These are phyloP conservation scores for Conops quadrifasciatus DNA, from an alignment of 2,888 invertebrate species.

Conservation along the genomic window DNA sequence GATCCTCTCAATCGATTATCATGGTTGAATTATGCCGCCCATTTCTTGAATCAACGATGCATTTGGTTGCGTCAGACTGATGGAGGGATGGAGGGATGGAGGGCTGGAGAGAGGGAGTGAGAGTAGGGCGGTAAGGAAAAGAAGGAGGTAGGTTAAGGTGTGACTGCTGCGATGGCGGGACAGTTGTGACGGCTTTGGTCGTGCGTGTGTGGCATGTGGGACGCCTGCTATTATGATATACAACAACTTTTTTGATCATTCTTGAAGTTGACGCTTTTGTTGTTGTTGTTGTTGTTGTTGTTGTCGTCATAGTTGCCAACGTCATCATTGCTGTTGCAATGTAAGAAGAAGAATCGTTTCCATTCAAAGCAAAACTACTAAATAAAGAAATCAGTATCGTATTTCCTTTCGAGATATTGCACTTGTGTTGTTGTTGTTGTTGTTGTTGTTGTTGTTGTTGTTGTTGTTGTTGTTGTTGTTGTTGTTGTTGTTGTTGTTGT, in stretches of 20 bases:
- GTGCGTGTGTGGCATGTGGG: constrained; percentile 22
- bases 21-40: constrained; percentile 26
- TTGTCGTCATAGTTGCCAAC: too few relatives aligned
- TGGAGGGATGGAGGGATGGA: too few relatives aligned
- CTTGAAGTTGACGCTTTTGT: not conserved
- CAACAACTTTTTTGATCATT: not conserved
- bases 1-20: constrained; percentile 29
- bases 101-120: too few relatives aligned
- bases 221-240: not conserved
- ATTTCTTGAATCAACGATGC: not conserved
- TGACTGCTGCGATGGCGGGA: too few relatives aligned
- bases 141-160: too few relatives aligned
- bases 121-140: too few relatives aligned
- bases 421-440: constrained; percentile 1
- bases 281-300: constrained; percentile 5
- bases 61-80: not conserved
- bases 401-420: constrained; percentile 27
- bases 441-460: not conserved
- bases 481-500: constrained; percentile 5
- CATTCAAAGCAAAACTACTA: constrained; percentile 9
- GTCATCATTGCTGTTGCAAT: too few relatives aligned
- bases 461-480: not conserved
- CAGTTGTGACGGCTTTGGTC: not conserved
- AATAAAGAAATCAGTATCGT: constrained; percentile 33
- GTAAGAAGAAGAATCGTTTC: not conserved